Conservation (phyloP, 1,140 invertebrate genomes). For the Zaprionus kolodkinae region DNA sequence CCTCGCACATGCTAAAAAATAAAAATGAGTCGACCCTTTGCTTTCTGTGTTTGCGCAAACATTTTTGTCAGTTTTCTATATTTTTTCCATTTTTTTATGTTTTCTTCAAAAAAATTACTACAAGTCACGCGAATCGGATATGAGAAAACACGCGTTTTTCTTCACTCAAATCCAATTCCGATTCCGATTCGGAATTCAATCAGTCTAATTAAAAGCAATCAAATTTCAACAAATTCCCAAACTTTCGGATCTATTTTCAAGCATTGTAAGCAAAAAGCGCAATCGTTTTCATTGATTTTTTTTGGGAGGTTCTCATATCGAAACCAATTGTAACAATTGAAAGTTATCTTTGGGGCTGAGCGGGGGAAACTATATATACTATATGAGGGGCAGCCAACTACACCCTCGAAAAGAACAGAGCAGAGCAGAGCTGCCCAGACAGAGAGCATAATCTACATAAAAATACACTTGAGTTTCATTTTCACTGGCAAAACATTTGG, state of each 20-base stretch:
- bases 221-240: conserved; percentile 33
- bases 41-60: conserved; percentile 66
- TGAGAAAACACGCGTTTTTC: conserved; percentile 33
- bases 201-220: conserved; percentile 81
- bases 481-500: conserved; percentile 29
- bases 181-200: conserved; percentile 66
- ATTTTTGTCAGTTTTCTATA: conserved; percentile 46
- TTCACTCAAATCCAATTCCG: conserved; percentile 8
- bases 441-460: conserved; percentile 64
- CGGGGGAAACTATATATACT: not conserved
- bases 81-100: not conserved
- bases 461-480: conserved; percentile 73
- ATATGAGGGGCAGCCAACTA: not conserved
- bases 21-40: conserved; percentile 42
- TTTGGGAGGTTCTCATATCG: conserved; percentile 29
- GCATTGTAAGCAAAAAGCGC: conserved; percentile 56
- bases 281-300: conserved; percentile 70
- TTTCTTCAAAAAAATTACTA: conserved; percentile 41
- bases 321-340: conserved; percentile 79
- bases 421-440: conserved; percentile 9
- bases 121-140: conserved; percentile 61
- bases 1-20: conserved; percentile 46
- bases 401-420: not conserved
- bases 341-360: conserved; percentile 45
- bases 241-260: conserved; percentile 41